These are phyloP conservation scores for Sebastes variabilis DNA, from an alignment of 2,797 vertebrate genomes.

Conservation along the genomic window DNA sequence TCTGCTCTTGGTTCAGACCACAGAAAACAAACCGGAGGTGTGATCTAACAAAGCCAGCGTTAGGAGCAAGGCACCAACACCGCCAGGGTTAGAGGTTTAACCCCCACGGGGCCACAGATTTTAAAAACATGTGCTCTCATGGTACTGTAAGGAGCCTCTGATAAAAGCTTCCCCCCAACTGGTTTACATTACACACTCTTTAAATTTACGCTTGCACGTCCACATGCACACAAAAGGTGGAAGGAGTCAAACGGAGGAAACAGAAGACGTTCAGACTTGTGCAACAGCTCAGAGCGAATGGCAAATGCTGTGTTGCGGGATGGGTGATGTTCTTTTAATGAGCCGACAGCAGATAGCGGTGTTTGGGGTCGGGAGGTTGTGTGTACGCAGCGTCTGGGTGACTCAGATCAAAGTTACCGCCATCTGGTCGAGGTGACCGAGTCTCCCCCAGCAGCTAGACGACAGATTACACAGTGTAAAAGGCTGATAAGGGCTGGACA, in stretches of 20 bases:
- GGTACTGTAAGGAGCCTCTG: not conserved
- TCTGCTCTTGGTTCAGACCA: not conserved
- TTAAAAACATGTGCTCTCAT: constrained; percentile 9
- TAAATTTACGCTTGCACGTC: constrained; percentile 21
- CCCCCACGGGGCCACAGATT: constrained; percentile 10
- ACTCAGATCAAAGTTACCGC: constrained; percentile 37
- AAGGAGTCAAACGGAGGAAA: not conserved
- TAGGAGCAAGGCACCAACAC: constrained; percentile 12
- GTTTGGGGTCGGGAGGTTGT: constrained; percentile 20
- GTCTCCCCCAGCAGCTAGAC: not conserved
- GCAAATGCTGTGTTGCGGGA: not conserved
- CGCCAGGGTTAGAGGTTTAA: constrained; percentile 31
- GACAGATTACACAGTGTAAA: constrained; percentile 3
- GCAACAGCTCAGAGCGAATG: not conserved
- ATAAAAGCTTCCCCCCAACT: constrained; percentile 9
- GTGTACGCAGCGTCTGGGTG: constrained; percentile 35
- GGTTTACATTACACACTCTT: constrained; percentile 32
- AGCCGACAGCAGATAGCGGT: constrained; percentile 27
- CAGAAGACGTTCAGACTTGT: not conserved
- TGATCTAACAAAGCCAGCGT: not conserved
- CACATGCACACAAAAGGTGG: not conserved
- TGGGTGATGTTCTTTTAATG: constrained; percentile 27
- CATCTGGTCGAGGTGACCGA: constrained; percentile 20
- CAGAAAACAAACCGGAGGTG: not conserved
- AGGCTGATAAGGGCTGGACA: constrained; percentile 53